phyloP scores from a whole-genome alignment of 1,140 invertebrate species.

The Rhopalosiphum maidis region DNA sequence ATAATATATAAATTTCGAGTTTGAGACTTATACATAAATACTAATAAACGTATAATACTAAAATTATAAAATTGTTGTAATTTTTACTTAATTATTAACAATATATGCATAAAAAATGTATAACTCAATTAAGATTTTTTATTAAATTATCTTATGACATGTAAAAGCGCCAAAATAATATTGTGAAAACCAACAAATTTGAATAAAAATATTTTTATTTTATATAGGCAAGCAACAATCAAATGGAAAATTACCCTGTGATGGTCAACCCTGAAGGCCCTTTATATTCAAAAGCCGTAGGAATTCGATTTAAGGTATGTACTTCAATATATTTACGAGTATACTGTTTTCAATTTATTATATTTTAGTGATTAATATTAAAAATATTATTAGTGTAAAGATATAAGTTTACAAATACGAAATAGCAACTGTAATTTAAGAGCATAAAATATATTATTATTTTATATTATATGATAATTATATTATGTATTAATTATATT shows the following conservation, averaged over 20 bases:
- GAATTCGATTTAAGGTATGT: conserved; percentile 57
- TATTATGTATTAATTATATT: no score
- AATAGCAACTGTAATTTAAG: no score
- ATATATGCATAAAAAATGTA: neutral
- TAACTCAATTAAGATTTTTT: neutral
- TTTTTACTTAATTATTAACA: neutral
- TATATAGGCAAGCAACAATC: conserved; percentile 16
- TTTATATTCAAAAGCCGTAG: conserved; percentile 58
- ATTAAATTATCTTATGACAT: neutral
- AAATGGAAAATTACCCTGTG: conserved; percentile 30
- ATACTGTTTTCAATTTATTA: neutral
- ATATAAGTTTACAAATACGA: no score
- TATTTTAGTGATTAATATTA: neutral
- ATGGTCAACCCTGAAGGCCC: conserved; percentile 52
- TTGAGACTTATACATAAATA: neutral
- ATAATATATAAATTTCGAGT: neutral
- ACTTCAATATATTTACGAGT: neutral
- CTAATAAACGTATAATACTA: no score
- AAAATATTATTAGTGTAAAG: no score
- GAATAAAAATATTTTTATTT: neutral
- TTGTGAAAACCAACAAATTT: neutral
- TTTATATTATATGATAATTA: no score
- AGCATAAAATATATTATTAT: no score
- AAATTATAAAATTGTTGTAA: neutral
- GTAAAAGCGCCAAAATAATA: neutral